These are phyloP conservation scores for Notodonta ziczac DNA, from an alignment of 2,888 invertebrate species.

Conservation along the genomic window DNA sequence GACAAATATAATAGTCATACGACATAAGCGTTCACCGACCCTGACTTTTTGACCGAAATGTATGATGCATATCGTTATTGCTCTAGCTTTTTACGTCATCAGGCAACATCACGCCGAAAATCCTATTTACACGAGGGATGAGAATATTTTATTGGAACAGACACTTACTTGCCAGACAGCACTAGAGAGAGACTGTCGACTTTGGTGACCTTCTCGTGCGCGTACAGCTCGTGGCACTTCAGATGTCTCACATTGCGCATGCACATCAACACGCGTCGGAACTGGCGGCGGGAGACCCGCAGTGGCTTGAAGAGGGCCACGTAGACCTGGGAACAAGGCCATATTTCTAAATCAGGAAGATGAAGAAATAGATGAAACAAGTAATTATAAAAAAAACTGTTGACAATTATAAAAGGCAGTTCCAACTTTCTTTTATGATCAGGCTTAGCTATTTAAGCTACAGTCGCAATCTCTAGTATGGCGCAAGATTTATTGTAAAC, in stretches of 20 bases:
- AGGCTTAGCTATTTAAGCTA: too few species aligned
- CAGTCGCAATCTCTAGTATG: too few species aligned
- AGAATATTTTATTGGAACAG: background rate
- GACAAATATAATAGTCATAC: too few species aligned
- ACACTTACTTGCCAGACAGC: conserved; percentile 93
- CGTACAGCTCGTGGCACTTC: conserved; percentile 94
- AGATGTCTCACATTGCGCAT: conserved; percentile 92
- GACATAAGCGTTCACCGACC: too few species aligned
- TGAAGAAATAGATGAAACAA: background rate
- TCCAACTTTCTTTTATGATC: too few species aligned
- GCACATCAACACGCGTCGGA: conserved; percentile 91
- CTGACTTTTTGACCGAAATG: too few species aligned
- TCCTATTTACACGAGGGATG: too few species aligned
- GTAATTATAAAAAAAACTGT: too few species aligned
- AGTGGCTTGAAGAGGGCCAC: conserved; percentile 92
- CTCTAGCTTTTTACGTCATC: too few species aligned
- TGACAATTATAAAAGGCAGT: too few species aligned
- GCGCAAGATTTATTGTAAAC: background rate
- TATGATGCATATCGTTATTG: too few species aligned
- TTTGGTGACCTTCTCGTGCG: conserved; percentile 94
- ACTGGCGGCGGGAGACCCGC: conserved; percentile 91
- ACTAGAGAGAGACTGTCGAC: conserved; percentile 94
- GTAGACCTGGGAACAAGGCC: conserved; percentile 86
- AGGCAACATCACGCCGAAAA: too few species aligned
- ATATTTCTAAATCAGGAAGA: background rate